Evolutionary conservation across 2,888 invertebrate species (phyloP).

Genomic region (Melinopterus prodromus): DNA sequence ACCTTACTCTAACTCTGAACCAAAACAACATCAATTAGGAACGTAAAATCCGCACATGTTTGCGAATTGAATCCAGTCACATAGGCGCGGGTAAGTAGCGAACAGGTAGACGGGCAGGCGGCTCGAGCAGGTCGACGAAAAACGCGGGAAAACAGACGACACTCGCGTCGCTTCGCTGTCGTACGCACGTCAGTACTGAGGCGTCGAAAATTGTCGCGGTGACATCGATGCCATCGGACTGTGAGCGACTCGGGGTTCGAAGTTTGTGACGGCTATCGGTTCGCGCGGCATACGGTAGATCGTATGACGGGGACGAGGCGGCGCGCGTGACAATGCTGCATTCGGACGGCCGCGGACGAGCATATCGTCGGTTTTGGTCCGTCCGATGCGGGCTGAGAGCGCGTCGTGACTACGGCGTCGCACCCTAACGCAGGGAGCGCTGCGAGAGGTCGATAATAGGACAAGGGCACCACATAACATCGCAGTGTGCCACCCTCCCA

Average conservation of each 20-base stretch:
- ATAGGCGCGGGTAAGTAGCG: no score
- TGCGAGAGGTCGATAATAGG: constrained; percentile 53
- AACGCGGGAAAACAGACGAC: background rate
- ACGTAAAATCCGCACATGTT: background rate
- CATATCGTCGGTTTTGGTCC: background rate
- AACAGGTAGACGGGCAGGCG: background rate
- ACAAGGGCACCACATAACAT: constrained; percentile 27
- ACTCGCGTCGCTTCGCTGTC: background rate
- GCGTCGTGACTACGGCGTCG: constrained; percentile 57
- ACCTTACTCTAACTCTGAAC: background rate
- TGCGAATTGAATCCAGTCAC: background rate
- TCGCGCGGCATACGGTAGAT: background rate
- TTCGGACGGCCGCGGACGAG: background rate
- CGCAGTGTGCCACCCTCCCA: background rate
- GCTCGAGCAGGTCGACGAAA: background rate
- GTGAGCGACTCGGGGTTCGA: background rate
- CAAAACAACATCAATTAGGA: background rate
- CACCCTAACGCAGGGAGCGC: constrained; percentile 50
- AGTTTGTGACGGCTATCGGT: background rate
- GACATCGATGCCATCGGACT: background rate
- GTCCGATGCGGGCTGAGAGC: constrained; percentile 53
- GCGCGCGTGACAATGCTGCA: constrained; percentile 23
- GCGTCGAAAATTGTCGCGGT: background rate
- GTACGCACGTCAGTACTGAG: background rate
- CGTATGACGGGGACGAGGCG: background rate